These are phyloP conservation scores for Ennomos erosarius DNA, from an alignment of 2,888 invertebrate genomes.

Conservation along the genomic window DNA sequence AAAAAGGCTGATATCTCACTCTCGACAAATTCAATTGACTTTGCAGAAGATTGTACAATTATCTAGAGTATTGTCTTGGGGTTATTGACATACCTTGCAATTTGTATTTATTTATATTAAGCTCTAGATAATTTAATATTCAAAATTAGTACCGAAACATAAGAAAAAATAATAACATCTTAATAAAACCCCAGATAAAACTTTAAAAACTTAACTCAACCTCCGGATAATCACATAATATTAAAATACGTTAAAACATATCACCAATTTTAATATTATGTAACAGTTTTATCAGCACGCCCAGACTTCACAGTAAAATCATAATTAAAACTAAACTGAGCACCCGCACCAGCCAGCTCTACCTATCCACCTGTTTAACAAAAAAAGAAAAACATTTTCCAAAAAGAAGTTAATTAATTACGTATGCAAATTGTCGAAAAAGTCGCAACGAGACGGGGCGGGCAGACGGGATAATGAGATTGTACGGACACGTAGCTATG, in stretches of 20 bases:
- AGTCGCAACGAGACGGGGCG: conserved; percentile 64
- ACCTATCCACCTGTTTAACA: conserved; percentile 39
- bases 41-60: no score
- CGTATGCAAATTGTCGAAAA: conserved; percentile 81
- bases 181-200: no score
- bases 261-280: conserved; percentile 24
- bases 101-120: no score
- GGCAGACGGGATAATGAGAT: conserved; percentile 77
- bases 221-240: not conserved
- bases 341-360: conserved; percentile 46
- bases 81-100: no score
- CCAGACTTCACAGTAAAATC: conserved; percentile 26
- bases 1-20: no score
- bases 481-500: conserved; percentile 65
- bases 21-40: no score
- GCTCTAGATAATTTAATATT: no score
- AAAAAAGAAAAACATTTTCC: conserved; percentile 56
- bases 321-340: conserved; percentile 48
- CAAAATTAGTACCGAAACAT: no score
- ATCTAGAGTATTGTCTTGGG: no score
- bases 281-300: conserved; percentile 29
- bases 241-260: conserved; percentile 11
- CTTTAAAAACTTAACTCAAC: no score
- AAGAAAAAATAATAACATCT: no score
- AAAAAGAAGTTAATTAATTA: conserved; percentile 81